Evolutionary conservation across 2,797 vertebrate species (phyloP).

Genomic region (Ctenopoma kingsleyae): DNA sequence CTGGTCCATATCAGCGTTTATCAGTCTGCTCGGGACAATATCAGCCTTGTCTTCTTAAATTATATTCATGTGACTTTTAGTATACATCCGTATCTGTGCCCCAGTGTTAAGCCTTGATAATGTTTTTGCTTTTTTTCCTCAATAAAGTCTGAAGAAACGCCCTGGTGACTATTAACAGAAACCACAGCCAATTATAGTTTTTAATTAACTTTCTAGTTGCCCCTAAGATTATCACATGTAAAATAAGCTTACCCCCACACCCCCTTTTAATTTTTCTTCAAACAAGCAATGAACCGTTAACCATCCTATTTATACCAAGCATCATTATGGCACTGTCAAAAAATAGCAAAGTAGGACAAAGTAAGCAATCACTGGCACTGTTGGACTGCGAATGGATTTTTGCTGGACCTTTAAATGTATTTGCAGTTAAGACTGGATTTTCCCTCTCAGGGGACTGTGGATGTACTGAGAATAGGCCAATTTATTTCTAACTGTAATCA

Average conservation of each 20-base stretch:
- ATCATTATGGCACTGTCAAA: conserved; percentile 88
- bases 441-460: conserved; percentile 75
- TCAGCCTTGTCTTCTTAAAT: conserved; percentile 53
- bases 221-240: conserved; percentile 88
- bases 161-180: conserved; percentile 84
- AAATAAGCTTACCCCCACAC: conserved; percentile 82
- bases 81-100: conserved; percentile 53
- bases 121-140: conserved; percentile 80
- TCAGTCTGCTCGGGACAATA: conserved; percentile 43
- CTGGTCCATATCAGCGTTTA: conserved; percentile 25
- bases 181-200: conserved; percentile 89
- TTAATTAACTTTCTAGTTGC: conserved; percentile 90
- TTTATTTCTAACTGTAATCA: conserved; percentile 86
- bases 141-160: conserved; percentile 81
- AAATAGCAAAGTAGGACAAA: conserved; percentile 89
- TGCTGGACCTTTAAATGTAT: conserved; percentile 79
- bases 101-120: conserved; percentile 74
- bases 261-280: conserved; percentile 79
- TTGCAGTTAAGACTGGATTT: conserved; percentile 80
- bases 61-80: conserved; percentile 51
- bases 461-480: conserved; percentile 83
- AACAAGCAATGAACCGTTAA: conserved; percentile 86
- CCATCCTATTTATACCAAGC: conserved; percentile 87
- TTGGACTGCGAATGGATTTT: conserved; percentile 86
- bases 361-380: conserved; percentile 85